Evolutionary conservation across 2,888 invertebrate genomes (phyloP), one percentile per base, ranked within the genome.

Genomic region (Volucella inflata): DNA sequence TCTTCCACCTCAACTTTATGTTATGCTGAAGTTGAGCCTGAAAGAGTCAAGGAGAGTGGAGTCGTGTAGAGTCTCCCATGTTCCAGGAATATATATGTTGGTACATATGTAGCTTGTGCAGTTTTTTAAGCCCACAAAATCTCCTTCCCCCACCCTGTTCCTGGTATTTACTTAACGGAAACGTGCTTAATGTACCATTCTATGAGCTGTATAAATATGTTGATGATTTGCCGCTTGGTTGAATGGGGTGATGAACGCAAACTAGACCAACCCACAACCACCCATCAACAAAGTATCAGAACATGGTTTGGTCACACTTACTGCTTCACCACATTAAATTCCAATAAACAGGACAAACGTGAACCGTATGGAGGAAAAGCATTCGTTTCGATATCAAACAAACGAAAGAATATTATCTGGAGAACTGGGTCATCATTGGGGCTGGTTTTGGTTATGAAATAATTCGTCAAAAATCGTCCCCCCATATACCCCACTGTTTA

Each of bases 141-240:
- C 44, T 30, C 59, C 40, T 40, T 14, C 62, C 1, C 30, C 30
- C 48, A 50, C 17, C 3, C 10, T 8, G 46, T 16, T 30, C 48
- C 21, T 46, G 48, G 55, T 46, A 60, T 80, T 84, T 84, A 72
- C 76, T 85, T 85, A 85, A 81, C 80, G 85, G 85, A 85, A 85
- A 85, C 81, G 85, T 85, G 81, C 68, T 85, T 85, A 85, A 85
- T 85, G 85, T 81, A 85, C 46, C 85, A 72, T 85, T 85, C 72
- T 85, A 85, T 80, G 85, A 77, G 85, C 76, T 77, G 85, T 64
- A 85, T 76, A 85, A 85, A 85, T 85, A 85, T 81, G 85, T 76
- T 81, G 85, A 85, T 85, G 85, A 85, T 85, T 85, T 81, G 81
- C 81, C 77, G 81, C 77, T 77, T 55, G 76, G 68, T 68, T 74